Conservation (phyloP, 2,888 invertebrate species). For the Lacanobia oleracea region DNA sequence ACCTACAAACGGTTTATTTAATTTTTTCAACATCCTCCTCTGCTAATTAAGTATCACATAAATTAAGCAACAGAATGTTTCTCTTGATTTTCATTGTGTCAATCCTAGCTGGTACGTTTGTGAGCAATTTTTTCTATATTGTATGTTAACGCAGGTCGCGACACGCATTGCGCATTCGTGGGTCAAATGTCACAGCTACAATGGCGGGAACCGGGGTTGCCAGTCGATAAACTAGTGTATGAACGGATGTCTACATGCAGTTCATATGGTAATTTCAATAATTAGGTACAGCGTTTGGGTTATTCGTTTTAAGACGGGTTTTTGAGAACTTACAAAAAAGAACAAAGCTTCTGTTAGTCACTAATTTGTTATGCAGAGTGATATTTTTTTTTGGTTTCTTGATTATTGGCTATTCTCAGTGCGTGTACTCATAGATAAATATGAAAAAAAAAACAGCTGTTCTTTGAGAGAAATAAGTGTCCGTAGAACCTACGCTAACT, state of each 20-base stretch:
- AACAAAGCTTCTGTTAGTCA: not conserved
- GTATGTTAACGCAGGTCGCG: constrained; percentile 87
- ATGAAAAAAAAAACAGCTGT: not conserved
- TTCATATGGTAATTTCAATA: constrained; percentile 27
- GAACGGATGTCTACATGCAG: constrained; percentile 39
- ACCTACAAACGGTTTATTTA: not conserved
- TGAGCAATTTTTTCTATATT: constrained; percentile 78
- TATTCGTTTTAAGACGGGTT: not conserved
- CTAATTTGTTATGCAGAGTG: too few relatives aligned
- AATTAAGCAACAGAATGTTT: constrained; percentile 35
- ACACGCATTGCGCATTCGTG: constrained; percentile 85
- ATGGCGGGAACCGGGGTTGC: constrained; percentile 65
- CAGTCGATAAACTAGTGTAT: constrained; percentile 45
- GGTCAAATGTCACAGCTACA: constrained; percentile 85
- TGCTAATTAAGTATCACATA: constrained; percentile 38
- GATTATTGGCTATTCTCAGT: too few relatives aligned
- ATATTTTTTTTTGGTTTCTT: too few relatives aligned
- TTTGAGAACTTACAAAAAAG: not conserved
- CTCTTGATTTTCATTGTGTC: constrained; percentile 57
- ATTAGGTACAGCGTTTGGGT: constrained; percentile 8
- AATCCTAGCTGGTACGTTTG: constrained; percentile 59
- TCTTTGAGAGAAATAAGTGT: not conserved
- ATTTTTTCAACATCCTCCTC: not conserved
- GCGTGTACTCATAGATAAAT: too few relatives aligned
- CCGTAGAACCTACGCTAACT: not conserved